A percentile compares a stretch with the other conserved stretches of the same genome.
These are phyloP conservation scores for Samia ricini DNA, from an alignment of 1,140 invertebrate species.

Conservation along the genomic window DNA sequence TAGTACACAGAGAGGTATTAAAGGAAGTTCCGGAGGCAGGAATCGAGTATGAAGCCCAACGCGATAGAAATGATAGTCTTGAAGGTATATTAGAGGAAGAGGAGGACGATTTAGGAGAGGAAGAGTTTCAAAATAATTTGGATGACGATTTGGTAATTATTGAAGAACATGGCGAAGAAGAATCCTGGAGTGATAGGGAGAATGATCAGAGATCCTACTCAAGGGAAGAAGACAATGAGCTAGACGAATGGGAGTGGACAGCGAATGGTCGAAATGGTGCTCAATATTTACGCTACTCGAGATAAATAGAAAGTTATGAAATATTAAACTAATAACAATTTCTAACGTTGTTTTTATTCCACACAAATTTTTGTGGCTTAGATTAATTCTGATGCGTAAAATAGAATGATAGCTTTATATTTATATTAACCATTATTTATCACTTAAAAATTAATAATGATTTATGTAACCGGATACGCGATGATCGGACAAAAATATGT, in stretches of 20 bases:
- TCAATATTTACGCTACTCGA: conserved; percentile 60
- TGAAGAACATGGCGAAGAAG: conserved; percentile 46
- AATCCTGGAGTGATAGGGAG: conserved; percentile 46
- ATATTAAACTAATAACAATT: conserved; percentile 10
- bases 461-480: too few species aligned
- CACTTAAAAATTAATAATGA: too few species aligned
- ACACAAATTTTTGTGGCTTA: too few species aligned
- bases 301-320: conserved; percentile 43
- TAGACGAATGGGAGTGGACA: conserved; percentile 74
- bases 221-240: conserved; percentile 50
- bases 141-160: conserved; percentile 61
- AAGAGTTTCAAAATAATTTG: conserved; percentile 21
- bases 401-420: too few species aligned
- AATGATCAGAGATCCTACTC: conserved; percentile 35
- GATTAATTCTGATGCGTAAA: too few species aligned
- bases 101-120: conserved; percentile 43
- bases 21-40: conserved; percentile 68
- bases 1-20: conserved; percentile 63
- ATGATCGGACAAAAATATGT: too few species aligned
- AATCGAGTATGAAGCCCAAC: conserved; percentile 63
- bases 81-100: conserved; percentile 74
- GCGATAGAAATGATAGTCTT: conserved; percentile 51
- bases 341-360: not conserved
- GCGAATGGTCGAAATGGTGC: conserved; percentile 49
- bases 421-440: too few species aligned